phyloP scores from a whole-genome alignment of 1,140 invertebrate species.

The Drosophila lacteicornis region DNA sequence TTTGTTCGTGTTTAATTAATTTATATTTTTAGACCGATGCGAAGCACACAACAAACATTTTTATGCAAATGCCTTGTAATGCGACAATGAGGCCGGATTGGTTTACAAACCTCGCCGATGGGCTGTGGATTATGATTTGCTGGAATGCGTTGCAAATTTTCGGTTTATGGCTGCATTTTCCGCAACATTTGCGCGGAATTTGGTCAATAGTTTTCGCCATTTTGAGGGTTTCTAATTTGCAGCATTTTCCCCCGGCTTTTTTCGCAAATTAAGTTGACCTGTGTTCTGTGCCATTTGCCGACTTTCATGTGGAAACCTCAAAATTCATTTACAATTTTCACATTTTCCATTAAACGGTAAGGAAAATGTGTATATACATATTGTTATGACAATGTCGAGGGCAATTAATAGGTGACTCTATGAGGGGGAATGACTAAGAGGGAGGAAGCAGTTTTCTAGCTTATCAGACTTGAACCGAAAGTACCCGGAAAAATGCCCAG shows the following conservation, averaged over 20 bases:
- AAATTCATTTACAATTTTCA: constrained; percentile 16
- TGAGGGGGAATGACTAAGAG: background rate
- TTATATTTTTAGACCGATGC: constrained; percentile 33
- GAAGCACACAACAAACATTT: background rate
- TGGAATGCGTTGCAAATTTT: constrained; percentile 2
- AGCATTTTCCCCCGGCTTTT: background rate
- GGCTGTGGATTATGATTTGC: constrained; percentile 24
- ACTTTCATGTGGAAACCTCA: constrained; percentile 2
- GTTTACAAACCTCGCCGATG: background rate
- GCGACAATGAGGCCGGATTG: constrained; percentile 35
- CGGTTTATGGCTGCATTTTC: constrained; percentile 27
- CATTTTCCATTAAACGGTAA: background rate
- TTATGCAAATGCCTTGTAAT: constrained; percentile 51
- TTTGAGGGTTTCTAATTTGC: constrained; percentile 27
- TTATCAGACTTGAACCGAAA: constrained; percentile 57
- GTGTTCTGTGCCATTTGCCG: constrained; percentile 10
- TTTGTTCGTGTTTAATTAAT: constrained; percentile 43
- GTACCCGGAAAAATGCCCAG: constrained; percentile 5
- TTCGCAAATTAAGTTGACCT: constrained; percentile 12
- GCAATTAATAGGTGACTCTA: constrained; percentile 10
- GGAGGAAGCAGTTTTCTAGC: constrained; percentile 22
- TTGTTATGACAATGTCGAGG: background rate
- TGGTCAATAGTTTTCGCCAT: constrained; percentile 38
- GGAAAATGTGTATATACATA: too few relatives aligned
- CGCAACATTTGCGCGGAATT: constrained; percentile 28